A percentile compares a stretch with the other conserved stretches of the same genome.
phyloP scores from a whole-genome alignment of 2,113 vertebrate genomes.

The Antechinus stuartii region DNA sequence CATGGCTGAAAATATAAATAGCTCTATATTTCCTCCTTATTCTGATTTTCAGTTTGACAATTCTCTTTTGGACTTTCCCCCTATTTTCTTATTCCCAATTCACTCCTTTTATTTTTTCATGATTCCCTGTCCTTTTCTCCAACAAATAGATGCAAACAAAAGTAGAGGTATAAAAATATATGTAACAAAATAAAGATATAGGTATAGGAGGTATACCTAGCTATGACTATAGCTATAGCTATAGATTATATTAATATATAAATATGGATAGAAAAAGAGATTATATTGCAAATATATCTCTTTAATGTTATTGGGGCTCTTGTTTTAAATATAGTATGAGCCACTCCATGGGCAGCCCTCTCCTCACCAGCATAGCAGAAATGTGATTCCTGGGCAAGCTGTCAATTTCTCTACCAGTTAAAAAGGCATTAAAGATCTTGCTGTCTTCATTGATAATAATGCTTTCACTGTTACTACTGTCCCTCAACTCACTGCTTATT shows the following conservation, averaged over 20 bases:
- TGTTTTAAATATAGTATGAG: neutral
- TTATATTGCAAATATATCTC: neutral
- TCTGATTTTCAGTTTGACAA: constrained; percentile 17
- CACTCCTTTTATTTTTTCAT: constrained; percentile 8
- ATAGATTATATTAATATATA: neutral
- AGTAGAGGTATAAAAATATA: neutral
- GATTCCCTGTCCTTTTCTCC: constrained; percentile 23
- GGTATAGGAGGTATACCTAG: neutral
- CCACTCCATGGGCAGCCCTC: neutral
- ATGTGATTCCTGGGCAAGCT: neutral
- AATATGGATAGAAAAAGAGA: neutral
- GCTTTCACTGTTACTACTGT: neutral
- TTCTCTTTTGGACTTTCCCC: constrained; percentile 57
- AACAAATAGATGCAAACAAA: neutral
- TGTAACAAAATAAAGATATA: neutral
- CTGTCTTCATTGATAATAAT: neutral
- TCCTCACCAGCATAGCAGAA: neutral
- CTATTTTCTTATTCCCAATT: constrained; percentile 26
- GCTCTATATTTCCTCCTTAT: constrained; percentile 14
- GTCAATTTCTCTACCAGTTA: neutral
- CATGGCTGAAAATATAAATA: constrained; percentile 73
- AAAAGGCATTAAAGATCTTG: constrained; percentile 10
- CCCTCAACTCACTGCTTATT: neutral
- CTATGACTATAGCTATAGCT: neutral
- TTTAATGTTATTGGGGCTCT: neutral